A percentile compares a stretch with the other conserved stretches of the same genome.
These are phyloP conservation scores for Alouatta palliata DNA, from an alignment of 2,113 vertebrate genomes.

Conservation along the genomic window DNA sequence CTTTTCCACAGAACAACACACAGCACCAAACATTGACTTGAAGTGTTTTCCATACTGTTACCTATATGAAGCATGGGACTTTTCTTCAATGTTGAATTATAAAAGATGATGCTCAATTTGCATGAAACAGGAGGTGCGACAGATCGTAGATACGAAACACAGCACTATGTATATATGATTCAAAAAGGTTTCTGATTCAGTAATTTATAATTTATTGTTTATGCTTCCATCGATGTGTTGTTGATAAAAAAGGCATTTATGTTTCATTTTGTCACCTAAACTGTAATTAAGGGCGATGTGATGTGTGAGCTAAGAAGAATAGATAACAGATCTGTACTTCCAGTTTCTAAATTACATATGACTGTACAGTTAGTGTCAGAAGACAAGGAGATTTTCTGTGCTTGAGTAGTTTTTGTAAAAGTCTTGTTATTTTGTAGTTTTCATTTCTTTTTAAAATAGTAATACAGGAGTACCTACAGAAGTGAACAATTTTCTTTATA, in stretches of 20 bases:
- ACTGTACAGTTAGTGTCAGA: constrained; percentile 38
- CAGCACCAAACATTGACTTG: not conserved
- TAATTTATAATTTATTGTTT: constrained; percentile 81
- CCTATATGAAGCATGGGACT: not conserved
- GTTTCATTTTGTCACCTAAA: constrained; percentile 81
- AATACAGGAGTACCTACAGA: not conserved
- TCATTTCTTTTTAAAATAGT: not conserved
- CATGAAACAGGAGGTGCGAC: not conserved
- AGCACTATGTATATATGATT: constrained; percentile 61
- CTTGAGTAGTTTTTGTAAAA: constrained; percentile 44
- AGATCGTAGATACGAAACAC: not conserved
- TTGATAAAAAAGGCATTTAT: constrained; percentile 79
- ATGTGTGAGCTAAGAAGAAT: constrained; percentile 74
- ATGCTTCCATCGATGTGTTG: constrained; percentile 74
- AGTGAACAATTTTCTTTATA: constrained; percentile 39
- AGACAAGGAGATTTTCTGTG: constrained; percentile 69
- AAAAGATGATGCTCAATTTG: constrained; percentile 18
- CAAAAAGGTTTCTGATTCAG: constrained; percentile 69
- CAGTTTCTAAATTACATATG: constrained; percentile 40
- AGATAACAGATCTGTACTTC: constrained; percentile 76
- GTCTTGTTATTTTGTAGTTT: not conserved
- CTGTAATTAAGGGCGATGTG: constrained; percentile 80
- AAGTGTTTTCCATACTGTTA: not conserved
- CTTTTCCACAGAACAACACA: not conserved
- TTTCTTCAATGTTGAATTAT: not conserved